phyloP scores from a whole-genome alignment of 2,113 vertebrate species.

The Ranitomeya variabilis region DNA sequence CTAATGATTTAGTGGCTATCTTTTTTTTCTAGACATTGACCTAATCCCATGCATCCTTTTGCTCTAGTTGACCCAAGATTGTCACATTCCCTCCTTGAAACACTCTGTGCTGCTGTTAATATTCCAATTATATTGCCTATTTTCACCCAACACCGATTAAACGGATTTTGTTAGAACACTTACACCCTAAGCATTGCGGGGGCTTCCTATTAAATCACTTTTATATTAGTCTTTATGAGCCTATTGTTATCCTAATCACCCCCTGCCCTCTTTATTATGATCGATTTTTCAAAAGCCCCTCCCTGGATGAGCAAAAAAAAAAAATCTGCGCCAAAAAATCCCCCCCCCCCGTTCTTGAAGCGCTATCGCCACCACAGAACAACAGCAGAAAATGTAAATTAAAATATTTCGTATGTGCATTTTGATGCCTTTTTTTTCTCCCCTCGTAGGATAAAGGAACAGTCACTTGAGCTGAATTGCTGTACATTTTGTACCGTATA shows the following conservation, averaged over 20 bases:
- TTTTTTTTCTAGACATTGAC: too few relatives aligned
- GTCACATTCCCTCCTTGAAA: too few relatives aligned
- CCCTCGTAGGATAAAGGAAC: not conserved
- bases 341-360: too few relatives aligned
- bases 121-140: not conserved
- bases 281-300: not conserved
- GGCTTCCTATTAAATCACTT: too few relatives aligned
- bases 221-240: not conserved
- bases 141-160: not conserved
- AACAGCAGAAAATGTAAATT: not conserved
- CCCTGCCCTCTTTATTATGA: not conserved
- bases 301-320: not conserved
- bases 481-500: conserved; percentile 23
- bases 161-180: too few relatives aligned
- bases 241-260: not conserved
- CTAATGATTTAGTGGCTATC: too few relatives aligned
- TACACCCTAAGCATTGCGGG: too few relatives aligned
- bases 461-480: conserved; percentile 25
- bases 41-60: too few relatives aligned
- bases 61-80: too few relatives aligned
- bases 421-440: not conserved
- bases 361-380: not conserved
- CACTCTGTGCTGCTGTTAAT: not conserved
- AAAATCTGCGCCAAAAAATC: not conserved
- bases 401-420: conserved; percentile 34